A percentile compares a stretch with the other conserved stretches of the same genome.
Evolutionary conservation across 2,113 vertebrate genomes (phyloP).

Genomic region (Ondatra zibethicus): DNA sequence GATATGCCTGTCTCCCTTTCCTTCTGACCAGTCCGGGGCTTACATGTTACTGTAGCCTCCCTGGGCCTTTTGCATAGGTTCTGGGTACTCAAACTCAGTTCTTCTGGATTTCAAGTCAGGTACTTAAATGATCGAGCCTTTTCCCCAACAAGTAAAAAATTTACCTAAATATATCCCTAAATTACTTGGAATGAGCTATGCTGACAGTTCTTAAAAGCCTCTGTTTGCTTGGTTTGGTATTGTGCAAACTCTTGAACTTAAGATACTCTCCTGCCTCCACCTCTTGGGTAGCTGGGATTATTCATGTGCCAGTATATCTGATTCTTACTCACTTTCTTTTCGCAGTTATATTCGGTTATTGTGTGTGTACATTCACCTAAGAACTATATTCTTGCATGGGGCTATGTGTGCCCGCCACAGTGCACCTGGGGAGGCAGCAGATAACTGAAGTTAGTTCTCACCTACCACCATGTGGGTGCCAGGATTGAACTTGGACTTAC

Average conservation of each 20-base stretch:
- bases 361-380: background rate
- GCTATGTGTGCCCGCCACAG: background rate
- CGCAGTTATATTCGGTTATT: no score
- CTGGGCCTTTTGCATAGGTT: background rate
- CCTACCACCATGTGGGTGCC: background rate
- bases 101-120: background rate
- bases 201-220: background rate
- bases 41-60: background rate
- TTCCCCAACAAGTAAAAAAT: background rate
- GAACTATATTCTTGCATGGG: background rate
- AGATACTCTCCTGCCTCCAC: no score
- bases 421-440: no score
- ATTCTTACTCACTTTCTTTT: background rate
- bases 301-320: no score
- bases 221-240: background rate
- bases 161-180: background rate
- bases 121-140: background rate
- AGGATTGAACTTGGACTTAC: background rate
- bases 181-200: background rate
- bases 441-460: background rate
- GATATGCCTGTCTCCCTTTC: background rate
- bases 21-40: background rate
- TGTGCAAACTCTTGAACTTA: background rate
- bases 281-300: background rate
- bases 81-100: background rate